phyloP scores from a whole-genome alignment of 2,888 invertebrate genomes.

The Cataglyphis altisquamis region DNA sequence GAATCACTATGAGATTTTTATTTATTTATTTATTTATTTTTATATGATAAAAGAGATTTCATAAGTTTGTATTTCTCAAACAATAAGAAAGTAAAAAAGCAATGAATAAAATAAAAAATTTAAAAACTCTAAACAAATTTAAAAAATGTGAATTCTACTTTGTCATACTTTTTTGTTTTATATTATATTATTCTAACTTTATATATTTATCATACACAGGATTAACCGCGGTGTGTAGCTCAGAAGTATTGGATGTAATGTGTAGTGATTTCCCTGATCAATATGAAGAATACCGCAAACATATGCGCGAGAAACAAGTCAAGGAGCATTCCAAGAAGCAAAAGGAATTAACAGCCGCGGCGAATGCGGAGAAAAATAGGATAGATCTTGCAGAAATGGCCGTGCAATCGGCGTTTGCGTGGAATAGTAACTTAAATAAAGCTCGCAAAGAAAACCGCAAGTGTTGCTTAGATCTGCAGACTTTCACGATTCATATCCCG shows the following conservation, averaged over 20 bases:
- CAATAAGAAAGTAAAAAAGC: neutral
- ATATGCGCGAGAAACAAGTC: slow-evolving; percentile 90
- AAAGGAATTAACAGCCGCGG: slow-evolving; percentile 89
- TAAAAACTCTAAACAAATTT: neutral
- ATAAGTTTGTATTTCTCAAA: neutral
- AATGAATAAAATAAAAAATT: neutral
- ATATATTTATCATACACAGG: slow-evolving; percentile 86
- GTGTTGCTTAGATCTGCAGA: slow-evolving; percentile 97
- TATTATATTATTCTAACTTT: slow-evolving; percentile 10
- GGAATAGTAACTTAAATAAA: slow-evolving; percentile 95
- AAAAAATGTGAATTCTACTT: neutral
- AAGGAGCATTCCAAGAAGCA: slow-evolving; percentile 90
- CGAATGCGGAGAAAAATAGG: slow-evolving; percentile 87
- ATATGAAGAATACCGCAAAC: slow-evolving; percentile 95
- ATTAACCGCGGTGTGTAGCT: slow-evolving; percentile 95
- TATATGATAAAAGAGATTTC: neutral
- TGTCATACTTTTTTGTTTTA: neutral
- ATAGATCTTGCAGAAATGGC: slow-evolving; percentile 93
- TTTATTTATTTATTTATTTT: neutral
- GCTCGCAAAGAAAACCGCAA: slow-evolving; percentile 91
- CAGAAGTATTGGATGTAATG: slow-evolving; percentile 98
- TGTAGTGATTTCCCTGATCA: slow-evolving; percentile 97
- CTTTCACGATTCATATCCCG: slow-evolving; percentile 94
- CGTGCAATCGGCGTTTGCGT: slow-evolving; percentile 94
- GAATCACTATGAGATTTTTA: neutral